Conservation (phyloP, 2,113 vertebrate species). For the Calidris pygmaea region DNA sequence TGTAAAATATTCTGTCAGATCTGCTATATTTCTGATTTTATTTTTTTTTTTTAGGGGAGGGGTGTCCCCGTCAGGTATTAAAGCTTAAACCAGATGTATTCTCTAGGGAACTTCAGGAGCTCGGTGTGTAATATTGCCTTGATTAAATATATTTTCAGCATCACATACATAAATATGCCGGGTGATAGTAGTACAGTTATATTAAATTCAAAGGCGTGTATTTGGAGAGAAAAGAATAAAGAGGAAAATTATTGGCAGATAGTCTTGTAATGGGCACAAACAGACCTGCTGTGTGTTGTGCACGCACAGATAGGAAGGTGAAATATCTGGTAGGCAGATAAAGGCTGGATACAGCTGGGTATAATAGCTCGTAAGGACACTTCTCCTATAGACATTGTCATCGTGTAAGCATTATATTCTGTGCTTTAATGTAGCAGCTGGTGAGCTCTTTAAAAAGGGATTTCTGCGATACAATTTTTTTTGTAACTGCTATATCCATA, state of each 20-base stretch:
- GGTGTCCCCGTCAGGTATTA: conserved; percentile 74
- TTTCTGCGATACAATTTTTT: not conserved
- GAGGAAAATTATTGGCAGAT: conserved; percentile 36
- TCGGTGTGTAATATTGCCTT: conserved; percentile 39
- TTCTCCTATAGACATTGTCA: not conserved
- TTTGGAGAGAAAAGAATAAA: conserved; percentile 53
- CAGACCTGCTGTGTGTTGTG: not conserved
- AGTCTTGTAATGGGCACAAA: not conserved
- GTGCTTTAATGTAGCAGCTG: not conserved
- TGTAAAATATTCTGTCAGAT: conserved; percentile 80
- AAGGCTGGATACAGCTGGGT: not conserved
- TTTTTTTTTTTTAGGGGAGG: conserved; percentile 38
- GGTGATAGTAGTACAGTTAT: conserved; percentile 3
- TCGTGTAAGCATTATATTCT: not conserved
- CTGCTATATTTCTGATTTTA: conserved; percentile 68
- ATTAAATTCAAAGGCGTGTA: conserved; percentile 47
- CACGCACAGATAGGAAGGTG: not conserved
- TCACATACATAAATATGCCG: conserved; percentile 41
- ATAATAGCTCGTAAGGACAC: not conserved
- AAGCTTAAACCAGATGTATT: conserved; percentile 62
- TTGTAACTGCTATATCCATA: not conserved
- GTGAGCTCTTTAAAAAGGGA: not conserved
- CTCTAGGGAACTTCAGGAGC: conserved; percentile 53
- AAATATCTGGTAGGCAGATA: not conserved
- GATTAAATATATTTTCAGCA: conserved; percentile 59